Base-by-base conservation (phyloP, 1,140 invertebrate genomes). In the Panagrolaimus sp. region DNA sequence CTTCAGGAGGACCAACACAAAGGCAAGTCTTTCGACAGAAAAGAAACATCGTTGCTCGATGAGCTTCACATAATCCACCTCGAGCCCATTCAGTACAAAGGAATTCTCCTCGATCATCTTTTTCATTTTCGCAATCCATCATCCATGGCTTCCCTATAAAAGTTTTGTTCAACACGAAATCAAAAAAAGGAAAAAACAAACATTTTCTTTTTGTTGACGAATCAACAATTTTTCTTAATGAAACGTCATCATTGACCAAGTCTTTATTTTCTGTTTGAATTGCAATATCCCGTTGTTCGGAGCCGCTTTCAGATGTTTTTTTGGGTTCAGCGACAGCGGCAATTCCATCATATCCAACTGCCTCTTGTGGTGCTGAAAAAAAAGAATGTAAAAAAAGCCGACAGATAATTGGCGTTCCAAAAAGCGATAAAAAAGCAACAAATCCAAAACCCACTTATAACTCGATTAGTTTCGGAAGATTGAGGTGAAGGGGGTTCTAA, bases 1-100 rank as follows among this genome's bases (percentile, higher is more conserved):
- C 32, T n/a, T 64, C 55, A 12, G 58, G 65, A 26, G 76, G 76
- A 21, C 76, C 76, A 43, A 67, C 62, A 55, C 76, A 78, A 10
- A 78, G 73, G 69, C 76, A 78, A 1, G 76, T 78, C 38, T 64
- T 67, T 15, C 76, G 73, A 38, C 76, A 78, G 68, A 78, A 78
- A 8, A 78, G 67, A 48, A 78, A 78, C 71, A 73, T 76, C 2
- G 76, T 78, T 0, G 76, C 63, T 32, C 66, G 58, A 44, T 78
- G 73, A 32, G 66, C 47, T n/a, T 63, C 69, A 62, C 76, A 78
- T 17, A 78, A 69, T 43, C 76, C 76, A n/a, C 69, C 76, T 64
- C 52, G 65, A 26, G n/a, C 58, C 71, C 71, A 77, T 67, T 69
- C 73, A n/a, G 45, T 52, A 10, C 73, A 75, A 24, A 68, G 64